phyloP scores from a whole-genome alignment of 2,797 vertebrate species.

The Adrianichthys oophorus region DNA sequence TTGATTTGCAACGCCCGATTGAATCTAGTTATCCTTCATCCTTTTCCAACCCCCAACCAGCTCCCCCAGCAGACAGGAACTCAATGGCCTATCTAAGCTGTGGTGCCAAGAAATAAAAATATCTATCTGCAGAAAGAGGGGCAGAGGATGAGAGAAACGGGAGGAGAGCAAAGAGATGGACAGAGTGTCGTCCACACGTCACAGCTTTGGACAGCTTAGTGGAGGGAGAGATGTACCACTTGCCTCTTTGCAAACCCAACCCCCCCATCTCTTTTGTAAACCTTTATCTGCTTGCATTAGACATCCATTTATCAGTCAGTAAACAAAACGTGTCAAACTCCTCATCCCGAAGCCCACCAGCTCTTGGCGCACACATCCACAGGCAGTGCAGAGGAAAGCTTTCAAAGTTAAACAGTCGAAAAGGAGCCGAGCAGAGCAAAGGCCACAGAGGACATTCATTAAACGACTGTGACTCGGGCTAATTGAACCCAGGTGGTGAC shows the following conservation, averaged over 20 bases:
- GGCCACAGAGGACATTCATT: slow-evolving; percentile 75
- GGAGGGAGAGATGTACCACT: slow-evolving; percentile 22
- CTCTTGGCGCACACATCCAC: slow-evolving; percentile 25
- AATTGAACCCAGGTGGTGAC: slow-evolving; percentile 71
- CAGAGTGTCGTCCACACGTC: slow-evolving; percentile 58
- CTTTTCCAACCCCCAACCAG: slow-evolving; percentile 67
- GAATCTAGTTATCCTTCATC: slow-evolving; percentile 79
- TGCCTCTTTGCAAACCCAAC: slow-evolving; percentile 25
- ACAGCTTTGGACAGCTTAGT: slow-evolving; percentile 56
- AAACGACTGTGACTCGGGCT: slow-evolving; percentile 72
- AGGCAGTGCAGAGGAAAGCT: slow-evolving; percentile 24
- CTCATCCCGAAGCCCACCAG: slow-evolving; percentile 45
- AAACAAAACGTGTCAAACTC: slow-evolving; percentile 68
- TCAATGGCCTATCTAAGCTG: slow-evolving; percentile 65
- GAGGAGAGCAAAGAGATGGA: slow-evolving; percentile 38
- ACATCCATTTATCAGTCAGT: slow-evolving; percentile 66
- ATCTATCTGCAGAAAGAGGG: slow-evolving; percentile 56
- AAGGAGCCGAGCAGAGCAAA: slow-evolving; percentile 65
- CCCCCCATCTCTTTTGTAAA: slow-evolving; percentile 45
- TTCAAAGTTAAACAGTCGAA: slow-evolving; percentile 59
- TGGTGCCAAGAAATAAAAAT: slow-evolving; percentile 70
- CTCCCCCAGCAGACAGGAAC: slow-evolving; percentile 70
- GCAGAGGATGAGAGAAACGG: slow-evolving; percentile 27
- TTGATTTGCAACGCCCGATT: slow-evolving; percentile 80
- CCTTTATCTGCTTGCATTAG: slow-evolving; percentile 63